phyloP scores from a whole-genome alignment of 2,113 vertebrate species.

The Tonatia bakeri region DNA sequence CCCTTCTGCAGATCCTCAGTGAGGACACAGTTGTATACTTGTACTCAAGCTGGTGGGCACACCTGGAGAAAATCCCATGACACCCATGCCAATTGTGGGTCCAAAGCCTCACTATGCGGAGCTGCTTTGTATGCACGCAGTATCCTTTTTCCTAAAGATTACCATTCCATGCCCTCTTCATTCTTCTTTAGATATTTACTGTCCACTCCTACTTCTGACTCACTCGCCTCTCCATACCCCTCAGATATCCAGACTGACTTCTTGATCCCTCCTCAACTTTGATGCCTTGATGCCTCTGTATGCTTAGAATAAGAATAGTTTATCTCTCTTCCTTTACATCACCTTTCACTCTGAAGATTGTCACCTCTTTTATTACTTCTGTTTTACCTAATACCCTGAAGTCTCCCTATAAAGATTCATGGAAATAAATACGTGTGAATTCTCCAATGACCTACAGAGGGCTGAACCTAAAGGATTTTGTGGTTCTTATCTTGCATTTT shows the following conservation, averaged over 20 bases:
- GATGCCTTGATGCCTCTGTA: neutral
- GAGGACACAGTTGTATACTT: neutral
- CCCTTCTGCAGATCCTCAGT: neutral
- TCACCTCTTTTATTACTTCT: neutral
- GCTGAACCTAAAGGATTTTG: neutral
- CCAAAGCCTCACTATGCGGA: neutral
- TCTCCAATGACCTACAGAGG: neutral
- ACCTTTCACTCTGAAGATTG: neutral
- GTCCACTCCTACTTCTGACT: neutral
- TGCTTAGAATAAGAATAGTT: neutral
- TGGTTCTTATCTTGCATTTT: neutral
- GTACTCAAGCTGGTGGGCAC: neutral
- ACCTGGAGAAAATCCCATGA: neutral
- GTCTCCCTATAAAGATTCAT: neutral
- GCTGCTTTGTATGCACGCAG: neutral
- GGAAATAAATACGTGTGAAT: neutral
- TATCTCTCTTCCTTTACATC: neutral
- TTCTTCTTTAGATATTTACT: neutral
- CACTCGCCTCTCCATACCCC: neutral
- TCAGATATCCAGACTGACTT: neutral
- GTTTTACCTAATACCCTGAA: neutral
- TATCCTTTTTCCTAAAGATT: neutral
- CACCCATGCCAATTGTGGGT: neutral
- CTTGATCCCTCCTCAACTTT: neutral
- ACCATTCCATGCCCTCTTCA: neutral